Percentiles rank a stretch among this genome's conserved stretches.
phyloP scores from a whole-genome alignment of 1,140 invertebrate genomes.

The Pectinophora gossypiella region DNA sequence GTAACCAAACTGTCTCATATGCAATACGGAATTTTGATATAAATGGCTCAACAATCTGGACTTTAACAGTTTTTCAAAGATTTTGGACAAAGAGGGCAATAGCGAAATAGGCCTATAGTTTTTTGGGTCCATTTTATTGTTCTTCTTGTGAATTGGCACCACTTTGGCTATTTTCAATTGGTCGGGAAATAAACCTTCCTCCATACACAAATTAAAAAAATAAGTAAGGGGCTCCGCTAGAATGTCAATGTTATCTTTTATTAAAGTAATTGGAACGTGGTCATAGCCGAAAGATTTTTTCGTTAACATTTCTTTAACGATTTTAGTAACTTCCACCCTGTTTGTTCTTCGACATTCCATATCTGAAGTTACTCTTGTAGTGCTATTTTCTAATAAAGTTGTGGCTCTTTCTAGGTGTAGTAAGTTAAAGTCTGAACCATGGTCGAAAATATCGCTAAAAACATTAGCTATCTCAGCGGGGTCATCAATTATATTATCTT shows the following conservation, averaged over 20 bases:
- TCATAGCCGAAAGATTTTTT: conserved; percentile 14
- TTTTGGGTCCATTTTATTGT: too few species aligned
- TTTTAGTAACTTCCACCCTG: not conserved
- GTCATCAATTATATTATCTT: conserved; percentile 4
- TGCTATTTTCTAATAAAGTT: not conserved
- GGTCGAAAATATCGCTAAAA: not conserved
- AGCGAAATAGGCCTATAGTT: too few species aligned
- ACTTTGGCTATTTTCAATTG: conserved; percentile 18
- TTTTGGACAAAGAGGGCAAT: conserved; percentile 12
- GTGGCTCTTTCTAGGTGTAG: not conserved
- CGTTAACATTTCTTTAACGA: conserved; percentile 2
- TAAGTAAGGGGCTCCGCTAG: conserved; percentile 9
- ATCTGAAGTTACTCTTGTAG: not conserved
- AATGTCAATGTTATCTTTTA: conserved; percentile 16
- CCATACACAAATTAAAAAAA: conserved; percentile 14
- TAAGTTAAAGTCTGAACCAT: too few species aligned
- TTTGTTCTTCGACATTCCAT: not conserved
- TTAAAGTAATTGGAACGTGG: conserved; percentile 9
- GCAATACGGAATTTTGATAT: conserved; percentile 1
- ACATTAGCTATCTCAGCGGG: not conserved
- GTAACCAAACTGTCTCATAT: conserved; percentile 16
- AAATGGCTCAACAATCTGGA: conserved; percentile 7
- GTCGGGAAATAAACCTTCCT: conserved; percentile 11
- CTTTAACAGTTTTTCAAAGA: conserved; percentile 17
- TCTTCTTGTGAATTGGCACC: conserved; percentile 15